A percentile compares a stretch with the other conserved stretches of the same genome.
phyloP scores from a whole-genome alignment of 2,113 vertebrate species.

The Hippocampus mohnikei region DNA sequence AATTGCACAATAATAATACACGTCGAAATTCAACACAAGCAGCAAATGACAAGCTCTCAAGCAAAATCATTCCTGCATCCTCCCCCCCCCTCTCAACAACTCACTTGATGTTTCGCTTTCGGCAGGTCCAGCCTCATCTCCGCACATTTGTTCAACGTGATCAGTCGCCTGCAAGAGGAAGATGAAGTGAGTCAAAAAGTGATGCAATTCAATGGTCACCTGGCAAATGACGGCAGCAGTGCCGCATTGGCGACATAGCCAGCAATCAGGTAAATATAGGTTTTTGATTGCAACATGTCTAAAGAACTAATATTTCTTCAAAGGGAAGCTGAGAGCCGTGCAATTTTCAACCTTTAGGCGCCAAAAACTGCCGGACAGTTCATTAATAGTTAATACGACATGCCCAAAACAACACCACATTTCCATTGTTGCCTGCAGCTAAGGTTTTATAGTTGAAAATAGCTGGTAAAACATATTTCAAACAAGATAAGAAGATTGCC shows the following conservation, averaged over 20 bases:
- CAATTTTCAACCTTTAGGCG: neutral
- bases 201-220: constrained; percentile 2
- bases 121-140: constrained; percentile 80
- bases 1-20: neutral
- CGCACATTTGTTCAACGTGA: constrained; percentile 81
- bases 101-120: constrained; percentile 71
- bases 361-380: neutral
- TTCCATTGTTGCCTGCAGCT: too few relatives aligned
- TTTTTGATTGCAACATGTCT: too few relatives aligned
- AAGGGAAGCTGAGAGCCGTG: neutral
- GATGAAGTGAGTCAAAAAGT: neutral
- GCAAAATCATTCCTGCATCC: too few relatives aligned
- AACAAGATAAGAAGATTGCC: too few relatives aligned
- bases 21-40: neutral
- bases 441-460: too few relatives aligned
- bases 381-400: too few relatives aligned
- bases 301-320: too few relatives aligned
- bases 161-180: constrained; percentile 72
- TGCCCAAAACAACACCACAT: too few relatives aligned
- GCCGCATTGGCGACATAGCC: neutral
- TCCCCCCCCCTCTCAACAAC: constrained; percentile 25
- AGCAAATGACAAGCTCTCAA: too few relatives aligned
- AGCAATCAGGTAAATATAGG: too few relatives aligned
- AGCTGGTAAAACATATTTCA: too few relatives aligned
- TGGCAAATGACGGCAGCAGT: neutral